Conservation (phyloP, 2,797 vertebrate species). For the Lemur catta region DNA sequence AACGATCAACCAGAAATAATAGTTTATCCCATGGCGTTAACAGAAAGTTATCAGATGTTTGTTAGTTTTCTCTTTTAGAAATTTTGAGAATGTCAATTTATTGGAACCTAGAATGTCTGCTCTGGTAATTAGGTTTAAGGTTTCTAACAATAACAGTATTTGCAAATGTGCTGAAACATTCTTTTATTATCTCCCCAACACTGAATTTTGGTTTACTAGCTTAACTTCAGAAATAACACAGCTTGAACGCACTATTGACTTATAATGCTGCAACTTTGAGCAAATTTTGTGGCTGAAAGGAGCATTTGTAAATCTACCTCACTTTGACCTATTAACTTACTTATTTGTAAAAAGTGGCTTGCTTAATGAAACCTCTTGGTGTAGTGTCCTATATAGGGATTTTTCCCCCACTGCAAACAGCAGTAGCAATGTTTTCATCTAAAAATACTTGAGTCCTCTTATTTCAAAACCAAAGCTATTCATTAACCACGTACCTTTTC, state of each 20-base stretch:
- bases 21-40: background rate
- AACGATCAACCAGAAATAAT: slow-evolving; percentile 25
- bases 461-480: slow-evolving; percentile 6
- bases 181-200: background rate
- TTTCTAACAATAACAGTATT: background rate
- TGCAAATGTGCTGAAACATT: background rate
- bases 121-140: slow-evolving; percentile 12
- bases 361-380: background rate
- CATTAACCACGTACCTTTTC: background rate
- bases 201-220: background rate
- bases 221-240: background rate
- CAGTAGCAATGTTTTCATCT: background rate
- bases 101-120: background rate
- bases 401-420: background rate
- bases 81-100: slow-evolving; percentile 16
- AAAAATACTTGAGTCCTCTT: background rate
- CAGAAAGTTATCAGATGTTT: background rate
- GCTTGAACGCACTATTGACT: background rate
- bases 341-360: slow-evolving; percentile 23
- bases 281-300: background rate
- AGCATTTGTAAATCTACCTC: background rate
- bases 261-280: background rate
- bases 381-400: background rate
- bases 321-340: background rate
- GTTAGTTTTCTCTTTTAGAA: background rate